phyloP scores from a whole-genome alignment of 1,140 invertebrate species.

The Drosophila oshimai region DNA sequence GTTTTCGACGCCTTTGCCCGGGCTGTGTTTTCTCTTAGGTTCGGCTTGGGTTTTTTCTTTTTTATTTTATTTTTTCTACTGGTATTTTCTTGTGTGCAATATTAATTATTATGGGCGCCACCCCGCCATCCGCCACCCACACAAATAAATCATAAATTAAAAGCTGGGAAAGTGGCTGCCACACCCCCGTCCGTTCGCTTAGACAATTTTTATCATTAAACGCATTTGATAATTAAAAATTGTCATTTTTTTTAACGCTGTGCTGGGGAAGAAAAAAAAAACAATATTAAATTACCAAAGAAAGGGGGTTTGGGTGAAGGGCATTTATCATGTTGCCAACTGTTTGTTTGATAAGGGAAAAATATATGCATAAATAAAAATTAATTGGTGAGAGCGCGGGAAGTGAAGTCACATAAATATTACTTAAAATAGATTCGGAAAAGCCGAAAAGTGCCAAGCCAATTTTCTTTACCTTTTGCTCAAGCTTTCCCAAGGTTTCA shows the following conservation, averaged over 20 bases:
- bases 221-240: conserved; percentile 83
- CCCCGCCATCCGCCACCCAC: conserved; percentile 67
- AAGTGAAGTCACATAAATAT: conserved; percentile 59
- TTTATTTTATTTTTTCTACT: conserved; percentile 3
- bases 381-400: conserved; percentile 13
- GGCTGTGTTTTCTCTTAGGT: conserved; percentile 11
- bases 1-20: conserved; percentile 42
- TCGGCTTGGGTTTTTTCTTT: background rate
- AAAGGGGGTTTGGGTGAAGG: conserved; percentile 14
- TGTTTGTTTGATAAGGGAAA: conserved; percentile 80
- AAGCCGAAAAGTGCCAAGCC: conserved; percentile 37
- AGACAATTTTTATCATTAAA: conserved; percentile 81
- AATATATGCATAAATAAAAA: conserved; percentile 36
- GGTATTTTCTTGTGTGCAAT: conserved; percentile 66
- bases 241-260: conserved; percentile 79
- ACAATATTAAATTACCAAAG: conserved; percentile 76
- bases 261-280: conserved; percentile 29
- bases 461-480: background rate
- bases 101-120: conserved; percentile 78
- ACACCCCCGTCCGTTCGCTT: conserved; percentile 14
- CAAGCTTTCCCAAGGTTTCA: conserved; percentile 54
- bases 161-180: conserved; percentile 51
- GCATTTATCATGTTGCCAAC: conserved; percentile 81
- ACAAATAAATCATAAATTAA: conserved; percentile 81
- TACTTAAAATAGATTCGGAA: conserved; percentile 67